These are phyloP conservation scores for Hylyphantes graminicola DNA, from an alignment of 1,140 invertebrate genomes.

Conservation along the genomic window DNA sequence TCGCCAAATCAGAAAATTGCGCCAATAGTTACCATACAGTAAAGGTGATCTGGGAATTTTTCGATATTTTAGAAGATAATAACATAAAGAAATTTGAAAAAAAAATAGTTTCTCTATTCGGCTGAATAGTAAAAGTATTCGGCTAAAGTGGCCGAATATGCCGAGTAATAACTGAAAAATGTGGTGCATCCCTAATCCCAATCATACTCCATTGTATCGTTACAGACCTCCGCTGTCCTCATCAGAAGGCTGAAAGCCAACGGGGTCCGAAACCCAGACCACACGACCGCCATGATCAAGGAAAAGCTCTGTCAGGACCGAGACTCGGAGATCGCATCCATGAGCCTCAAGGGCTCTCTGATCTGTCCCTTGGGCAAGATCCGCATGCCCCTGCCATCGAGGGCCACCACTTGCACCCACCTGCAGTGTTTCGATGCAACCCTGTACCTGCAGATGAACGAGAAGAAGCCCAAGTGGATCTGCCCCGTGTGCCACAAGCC, in stretches of 20 bases:
- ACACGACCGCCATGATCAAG: conserved; percentile 75
- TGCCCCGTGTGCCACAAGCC: conserved; percentile 96
- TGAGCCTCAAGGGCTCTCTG: conserved; percentile 88
- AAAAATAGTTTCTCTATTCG: no score
- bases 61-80: no score
- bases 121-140: no score
- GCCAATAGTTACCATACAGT: no score
- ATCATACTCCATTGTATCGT: no score
- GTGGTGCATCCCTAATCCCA: no score
- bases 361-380: conserved; percentile 90
- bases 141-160: no score
- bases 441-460: conserved; percentile 97
- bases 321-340: conserved; percentile 95
- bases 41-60: no score
- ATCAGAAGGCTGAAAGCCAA: conserved; percentile 85
- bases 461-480: conserved; percentile 96
- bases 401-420: conserved; percentile 95
- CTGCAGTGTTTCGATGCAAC: conserved; percentile 97
- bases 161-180: no score
- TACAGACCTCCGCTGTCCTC: conserved; percentile 77
- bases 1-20: no score
- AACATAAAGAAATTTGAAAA: no score
- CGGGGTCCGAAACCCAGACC: conserved; percentile 67
- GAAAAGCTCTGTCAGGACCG: conserved; percentile 92
- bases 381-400: conserved; percentile 90